These are phyloP conservation scores for Glaucopsyche alexis DNA, from an alignment of 2,888 invertebrate genomes.

Conservation along the genomic window DNA sequence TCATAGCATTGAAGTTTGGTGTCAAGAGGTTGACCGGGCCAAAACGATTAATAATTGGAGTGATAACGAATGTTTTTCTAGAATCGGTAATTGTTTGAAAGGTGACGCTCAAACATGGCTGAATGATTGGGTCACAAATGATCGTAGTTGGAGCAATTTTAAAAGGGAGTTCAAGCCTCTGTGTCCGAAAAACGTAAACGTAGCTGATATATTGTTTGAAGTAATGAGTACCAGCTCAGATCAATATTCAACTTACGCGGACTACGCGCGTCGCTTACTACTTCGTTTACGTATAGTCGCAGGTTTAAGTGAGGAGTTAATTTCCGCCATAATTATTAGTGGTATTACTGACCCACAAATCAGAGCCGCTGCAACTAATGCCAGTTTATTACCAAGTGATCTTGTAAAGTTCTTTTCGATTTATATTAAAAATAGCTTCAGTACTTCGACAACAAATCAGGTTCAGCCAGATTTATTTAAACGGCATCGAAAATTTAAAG, in stretches of 20 bases:
- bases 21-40: too few relatives aligned
- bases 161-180: conserved; percentile 9
- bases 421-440: conserved; percentile 9
- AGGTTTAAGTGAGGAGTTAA: conserved; percentile 21
- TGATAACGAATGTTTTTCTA: conserved; percentile 1
- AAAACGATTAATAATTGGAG: neutral
- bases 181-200: conserved; percentile 16
- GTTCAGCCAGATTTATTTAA: conserved; percentile 4
- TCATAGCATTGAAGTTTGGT: too few relatives aligned
- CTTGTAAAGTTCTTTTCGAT: conserved; percentile 12
- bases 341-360: conserved; percentile 26
- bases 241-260: conserved; percentile 21
- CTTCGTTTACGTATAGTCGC: conserved; percentile 23
- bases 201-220: conserved; percentile 1
- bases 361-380: conserved; percentile 28
- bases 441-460: neutral
- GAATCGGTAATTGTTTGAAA: too few relatives aligned
- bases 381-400: conserved; percentile 1
- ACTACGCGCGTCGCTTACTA: conserved; percentile 22
- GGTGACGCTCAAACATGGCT: too few relatives aligned
- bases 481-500: neutral
- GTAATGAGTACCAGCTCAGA: conserved; percentile 9
- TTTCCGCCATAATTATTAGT: conserved; percentile 17
- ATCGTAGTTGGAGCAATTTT: too few relatives aligned
- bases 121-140: too few relatives aligned